These are phyloP conservation scores for Synergus gifuensis DNA, from an alignment of 2,888 invertebrate species.

Conservation along the genomic window DNA sequence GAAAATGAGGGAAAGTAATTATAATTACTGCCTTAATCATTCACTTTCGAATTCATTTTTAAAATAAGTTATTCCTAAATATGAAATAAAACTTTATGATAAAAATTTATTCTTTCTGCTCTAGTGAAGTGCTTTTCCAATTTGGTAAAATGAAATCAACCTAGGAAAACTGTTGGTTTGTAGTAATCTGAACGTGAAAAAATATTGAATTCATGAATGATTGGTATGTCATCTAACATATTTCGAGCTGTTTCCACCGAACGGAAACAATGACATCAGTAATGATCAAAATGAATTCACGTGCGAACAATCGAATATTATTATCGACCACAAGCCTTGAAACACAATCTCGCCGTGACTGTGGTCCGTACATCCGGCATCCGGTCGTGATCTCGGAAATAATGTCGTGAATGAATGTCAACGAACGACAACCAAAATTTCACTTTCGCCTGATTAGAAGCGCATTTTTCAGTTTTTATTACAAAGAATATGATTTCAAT, in stretches of 20 bases:
- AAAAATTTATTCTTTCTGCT: slow-evolving; percentile 5
- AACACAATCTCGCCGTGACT: slow-evolving; percentile 60
- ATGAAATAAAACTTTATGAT: background rate
- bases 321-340: slow-evolving; percentile 38
- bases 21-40: slow-evolving; percentile 6
- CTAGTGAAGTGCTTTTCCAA: background rate
- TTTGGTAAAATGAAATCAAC: background rate
- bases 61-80: background rate
- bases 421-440: slow-evolving; percentile 30
- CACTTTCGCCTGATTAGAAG: background rate
- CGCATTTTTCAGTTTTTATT: background rate
- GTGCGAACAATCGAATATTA: slow-evolving; percentile 27
- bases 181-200: background rate
- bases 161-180: too few relatives aligned
- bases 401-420: slow-evolving; percentile 64
- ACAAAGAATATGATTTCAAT: background rate
- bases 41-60: slow-evolving; percentile 33
- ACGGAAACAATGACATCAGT: slow-evolving; percentile 23
- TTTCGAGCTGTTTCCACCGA: slow-evolving; percentile 35
- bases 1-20: slow-evolving; percentile 25
- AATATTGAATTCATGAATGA: background rate
- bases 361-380: slow-evolving; percentile 66
- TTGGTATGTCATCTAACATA: slow-evolving; percentile 3
- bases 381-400: slow-evolving; percentile 62
- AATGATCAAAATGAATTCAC: slow-evolving; percentile 39